Evolutionary conservation across 2,113 vertebrate species (phyloP).

Genomic region (Mesitornis unicolor): DNA sequence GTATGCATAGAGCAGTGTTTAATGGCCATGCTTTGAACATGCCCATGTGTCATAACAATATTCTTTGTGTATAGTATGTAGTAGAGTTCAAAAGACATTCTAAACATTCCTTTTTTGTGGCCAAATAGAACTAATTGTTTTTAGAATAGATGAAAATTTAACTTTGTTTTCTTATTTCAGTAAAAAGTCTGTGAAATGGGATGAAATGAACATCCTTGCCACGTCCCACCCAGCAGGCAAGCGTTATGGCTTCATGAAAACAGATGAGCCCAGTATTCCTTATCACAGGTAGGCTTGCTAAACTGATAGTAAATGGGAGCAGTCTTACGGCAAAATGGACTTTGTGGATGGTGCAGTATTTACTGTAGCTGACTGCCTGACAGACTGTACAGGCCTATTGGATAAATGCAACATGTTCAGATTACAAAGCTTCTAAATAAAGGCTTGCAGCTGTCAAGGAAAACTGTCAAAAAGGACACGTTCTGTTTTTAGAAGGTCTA

Average conservation of each 20-base stretch:
- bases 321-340: neutral
- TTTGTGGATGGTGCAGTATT: neutral
- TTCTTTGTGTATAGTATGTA: neutral
- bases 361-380: neutral
- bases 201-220: constrained; percentile 99
- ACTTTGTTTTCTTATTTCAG: constrained; percentile 72
- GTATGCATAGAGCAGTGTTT: neutral
- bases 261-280: constrained; percentile 96
- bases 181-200: constrained; percentile 98
- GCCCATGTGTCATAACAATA: neutral
- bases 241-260: constrained; percentile 98
- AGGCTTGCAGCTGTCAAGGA: neutral
- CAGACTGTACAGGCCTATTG: neutral
- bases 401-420: neutral
- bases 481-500: neutral
- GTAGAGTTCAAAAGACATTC: neutral
- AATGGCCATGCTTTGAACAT: neutral
- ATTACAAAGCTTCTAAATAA: neutral
- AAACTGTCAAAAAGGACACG: neutral
- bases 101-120: neutral
- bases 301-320: neutral
- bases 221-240: constrained; percentile 96
- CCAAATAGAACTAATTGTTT: neutral
- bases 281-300: constrained; percentile 83
- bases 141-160: neutral